Base-by-base conservation (phyloP, 2,113 vertebrate genomes). In the Myotis davidii region DNA sequence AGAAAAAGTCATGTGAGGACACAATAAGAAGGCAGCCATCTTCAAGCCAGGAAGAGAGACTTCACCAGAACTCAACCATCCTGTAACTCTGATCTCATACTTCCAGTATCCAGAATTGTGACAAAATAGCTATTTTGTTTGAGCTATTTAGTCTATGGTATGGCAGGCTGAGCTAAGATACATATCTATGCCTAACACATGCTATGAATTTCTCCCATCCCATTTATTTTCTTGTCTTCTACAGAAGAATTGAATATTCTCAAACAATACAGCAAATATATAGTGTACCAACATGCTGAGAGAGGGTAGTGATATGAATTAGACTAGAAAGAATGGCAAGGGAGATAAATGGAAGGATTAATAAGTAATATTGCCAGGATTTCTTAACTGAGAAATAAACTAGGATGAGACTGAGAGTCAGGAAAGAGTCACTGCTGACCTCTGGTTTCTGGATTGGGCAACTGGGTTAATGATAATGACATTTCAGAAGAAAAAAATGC, bases 181-280 rank as follows among this genome's bases (percentile, higher is more conserved):
- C 23, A 72, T 54, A 73, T 37, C 34, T 54, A 9, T 64, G 34
- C 50, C 5, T 72, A 65, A 61, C 59, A 48, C 23, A 61, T 39
- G 20, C 14, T 37, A 59, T 9, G 56, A 65, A 13, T 91, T 79
- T 54, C 72, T 74, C 13, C 5, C 48, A 27, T 59, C 50, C 9
- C 14, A 74, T 27, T 73, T 45, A 7, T 64, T 85, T 85, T 85
- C 65, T 91, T 94, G 21, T 85, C 79, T 94, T 95, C 52, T 9
- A 39, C 4, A 37, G 50, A 7, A 89, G 29, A 95, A 86, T 29
- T 65, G 18, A 88, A 85, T 85, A 69, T 42, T 86, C 42, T 77
- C 18, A 61, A 91, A 70, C 2, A 83, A 70, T 81, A 76, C 7
- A 90, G 59, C 32, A 92, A 56, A 70, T 73, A 54, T 4, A 59